A percentile compares a stretch with the other conserved stretches of the same genome.
phyloP scores from a whole-genome alignment of 2,797 vertebrate genomes.

The Sciaenops ocellatus region DNA sequence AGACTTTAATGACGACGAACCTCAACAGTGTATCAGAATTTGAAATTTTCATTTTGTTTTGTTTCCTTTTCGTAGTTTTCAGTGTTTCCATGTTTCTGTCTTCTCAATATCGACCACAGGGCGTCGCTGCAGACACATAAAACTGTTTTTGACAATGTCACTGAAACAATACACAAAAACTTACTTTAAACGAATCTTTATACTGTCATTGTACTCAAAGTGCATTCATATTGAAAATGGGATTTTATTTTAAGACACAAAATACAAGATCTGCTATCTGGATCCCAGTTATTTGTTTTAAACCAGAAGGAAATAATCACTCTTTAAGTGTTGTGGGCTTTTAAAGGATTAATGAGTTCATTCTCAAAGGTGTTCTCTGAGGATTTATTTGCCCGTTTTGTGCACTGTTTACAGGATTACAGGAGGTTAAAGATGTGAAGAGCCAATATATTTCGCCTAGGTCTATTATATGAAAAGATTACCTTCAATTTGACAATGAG shows the following conservation, averaged over 20 bases:
- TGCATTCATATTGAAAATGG: not conserved
- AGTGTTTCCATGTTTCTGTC: not conserved
- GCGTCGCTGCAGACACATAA: not conserved
- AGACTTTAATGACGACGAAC: not conserved
- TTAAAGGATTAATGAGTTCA: not conserved
- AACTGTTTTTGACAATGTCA: not conserved
- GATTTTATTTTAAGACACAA: not conserved
- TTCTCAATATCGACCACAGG: conserved; percentile 5
- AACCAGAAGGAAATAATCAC: not conserved
- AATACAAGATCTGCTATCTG: not conserved
- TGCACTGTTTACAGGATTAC: not conserved
- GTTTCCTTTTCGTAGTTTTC: not conserved
- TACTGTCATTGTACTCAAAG: too few species aligned
- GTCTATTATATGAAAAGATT: not conserved
- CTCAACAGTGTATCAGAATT: too few species aligned
- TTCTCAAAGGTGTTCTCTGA: not conserved
- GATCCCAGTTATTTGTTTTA: not conserved
- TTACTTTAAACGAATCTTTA: too few species aligned
- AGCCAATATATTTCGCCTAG: not conserved
- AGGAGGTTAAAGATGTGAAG: too few species aligned
- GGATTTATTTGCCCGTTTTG: not conserved
- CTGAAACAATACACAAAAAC: not conserved
- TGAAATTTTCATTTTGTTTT: not conserved
- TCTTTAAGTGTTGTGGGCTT: not conserved
- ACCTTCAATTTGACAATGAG: not conserved